These are phyloP conservation scores for Ceyx erithaca DNA, from an alignment of 2,797 vertebrate species.

Conservation along the genomic window DNA sequence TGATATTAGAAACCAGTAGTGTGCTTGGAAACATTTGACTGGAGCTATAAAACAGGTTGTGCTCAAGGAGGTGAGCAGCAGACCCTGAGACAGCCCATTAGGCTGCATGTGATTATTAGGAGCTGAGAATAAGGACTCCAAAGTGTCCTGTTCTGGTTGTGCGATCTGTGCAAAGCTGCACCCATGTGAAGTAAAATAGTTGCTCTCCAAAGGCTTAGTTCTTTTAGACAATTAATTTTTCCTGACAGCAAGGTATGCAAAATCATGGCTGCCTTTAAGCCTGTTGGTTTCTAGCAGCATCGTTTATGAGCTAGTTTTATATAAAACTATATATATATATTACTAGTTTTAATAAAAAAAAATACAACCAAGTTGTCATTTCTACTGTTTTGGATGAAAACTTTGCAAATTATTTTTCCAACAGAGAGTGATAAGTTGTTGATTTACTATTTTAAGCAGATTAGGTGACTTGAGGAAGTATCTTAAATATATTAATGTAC, in stretches of 20 bases:
- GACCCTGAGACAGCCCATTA: neutral
- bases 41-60: neutral
- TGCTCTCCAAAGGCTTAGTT: neutral
- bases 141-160: neutral
- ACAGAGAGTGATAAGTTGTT: conserved; percentile 50
- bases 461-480: conserved; percentile 14
- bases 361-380: neutral
- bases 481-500: conserved; percentile 47
- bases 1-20: neutral
- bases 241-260: neutral
- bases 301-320: neutral
- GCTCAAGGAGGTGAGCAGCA: neutral
- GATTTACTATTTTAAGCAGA: conserved; percentile 52
- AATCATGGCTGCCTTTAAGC: neutral
- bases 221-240: neutral
- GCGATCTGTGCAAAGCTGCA: neutral
- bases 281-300: neutral
- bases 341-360: neutral
- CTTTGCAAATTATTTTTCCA: neutral
- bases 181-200: neutral
- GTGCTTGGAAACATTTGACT: neutral
- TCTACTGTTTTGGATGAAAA: neutral
- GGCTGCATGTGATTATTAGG: neutral
- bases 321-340: too few species aligned
- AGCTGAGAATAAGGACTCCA: neutral